A percentile compares a stretch with the other conserved stretches of the same genome.
Conservation (phyloP, 2,797 vertebrate genomes). For the Tapirus indicus region DNA sequence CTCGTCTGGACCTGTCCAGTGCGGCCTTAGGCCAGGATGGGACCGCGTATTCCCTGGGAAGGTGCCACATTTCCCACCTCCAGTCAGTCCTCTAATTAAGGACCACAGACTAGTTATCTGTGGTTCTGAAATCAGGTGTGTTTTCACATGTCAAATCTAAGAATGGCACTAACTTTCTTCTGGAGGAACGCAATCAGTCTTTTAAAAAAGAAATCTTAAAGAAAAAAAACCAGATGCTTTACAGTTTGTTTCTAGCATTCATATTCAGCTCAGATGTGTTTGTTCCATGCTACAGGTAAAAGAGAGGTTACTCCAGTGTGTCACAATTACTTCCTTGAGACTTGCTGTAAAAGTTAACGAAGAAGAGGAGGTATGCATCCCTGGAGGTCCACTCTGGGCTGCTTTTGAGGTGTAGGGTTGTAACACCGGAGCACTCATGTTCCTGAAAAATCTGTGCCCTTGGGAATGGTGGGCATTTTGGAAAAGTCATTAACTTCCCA, state of each 20-base stretch:
- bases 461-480: not conserved
- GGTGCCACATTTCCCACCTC: not conserved
- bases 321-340: slow-evolving; percentile 91
- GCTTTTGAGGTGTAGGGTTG: not conserved
- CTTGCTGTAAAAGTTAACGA: slow-evolving; percentile 93
- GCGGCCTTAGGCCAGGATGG: not conserved
- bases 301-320: slow-evolving; percentile 90
- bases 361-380: slow-evolving; percentile 90
- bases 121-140: not conserved
- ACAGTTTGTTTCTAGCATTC: not conserved
- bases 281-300: slow-evolving; percentile 86
- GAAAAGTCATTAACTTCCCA: not conserved
- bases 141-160: not conserved
- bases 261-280: not conserved
- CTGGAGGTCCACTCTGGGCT: not conserved
- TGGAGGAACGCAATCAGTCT: not conserved
- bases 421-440: not conserved
- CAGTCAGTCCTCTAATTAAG: not conserved
- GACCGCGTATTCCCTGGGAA: not conserved
- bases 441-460: not conserved
- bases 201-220: not conserved
- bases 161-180: not conserved
- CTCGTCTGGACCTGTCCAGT: not conserved
- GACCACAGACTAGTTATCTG: not conserved
- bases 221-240: not conserved